Evolutionary conservation across 1,140 invertebrate species (phyloP), one percentile per base, ranked within the genome.

Genomic region (Pararge aegeria): DNA sequence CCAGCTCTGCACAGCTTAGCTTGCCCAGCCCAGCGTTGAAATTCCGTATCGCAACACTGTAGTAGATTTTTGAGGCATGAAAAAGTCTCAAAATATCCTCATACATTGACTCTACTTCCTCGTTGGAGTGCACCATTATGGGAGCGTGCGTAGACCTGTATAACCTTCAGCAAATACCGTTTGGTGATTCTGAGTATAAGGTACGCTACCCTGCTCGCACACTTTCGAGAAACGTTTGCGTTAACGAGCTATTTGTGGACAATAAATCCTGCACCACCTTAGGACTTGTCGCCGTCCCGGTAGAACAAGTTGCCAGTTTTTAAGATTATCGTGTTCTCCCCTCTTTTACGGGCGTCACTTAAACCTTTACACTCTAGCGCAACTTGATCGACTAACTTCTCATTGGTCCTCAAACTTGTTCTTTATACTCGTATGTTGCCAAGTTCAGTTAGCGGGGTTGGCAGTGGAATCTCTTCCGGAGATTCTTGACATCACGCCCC

Each of bases 341-440:
- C 61, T 42, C 66, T 9, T 68, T 63, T 57, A 55, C 61, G 55
- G 37, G 62, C 49, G 58, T 73, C 70, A 0, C 51, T 64, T 34
- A 66, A 44, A 0, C 65, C 69, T 20, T n/a, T n/a, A n/a, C n/a
- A n/a, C n/a, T n/a, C n/a, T n/a, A n/a, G n/a, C n/a, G n/a, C n/a
- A n/a, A n/a, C n/a, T n/a, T n/a, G n/a, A n/a, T n/a, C n/a, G n/a
- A n/a, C n/a, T n/a, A n/a, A n/a, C n/a, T n/a, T n/a, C n/a, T n/a
- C n/a, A n/a, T n/a, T n/a, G n/a, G n/a, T n/a, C n/a, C n/a, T n/a
- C n/a, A n/a, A n/a, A n/a, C n/a, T n/a, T n/a, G n/a, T n/a, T n/a
- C n/a, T n/a, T n/a, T n/a, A n/a, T n/a, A n/a, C n/a, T n/a, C n/a
- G n/a, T n/a, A n/a, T n/a, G n/a, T n/a, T n/a, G n/a, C n/a, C n/a